Conservation (phyloP, 1,140 invertebrate species). For the Caerostris extrusa region DNA sequence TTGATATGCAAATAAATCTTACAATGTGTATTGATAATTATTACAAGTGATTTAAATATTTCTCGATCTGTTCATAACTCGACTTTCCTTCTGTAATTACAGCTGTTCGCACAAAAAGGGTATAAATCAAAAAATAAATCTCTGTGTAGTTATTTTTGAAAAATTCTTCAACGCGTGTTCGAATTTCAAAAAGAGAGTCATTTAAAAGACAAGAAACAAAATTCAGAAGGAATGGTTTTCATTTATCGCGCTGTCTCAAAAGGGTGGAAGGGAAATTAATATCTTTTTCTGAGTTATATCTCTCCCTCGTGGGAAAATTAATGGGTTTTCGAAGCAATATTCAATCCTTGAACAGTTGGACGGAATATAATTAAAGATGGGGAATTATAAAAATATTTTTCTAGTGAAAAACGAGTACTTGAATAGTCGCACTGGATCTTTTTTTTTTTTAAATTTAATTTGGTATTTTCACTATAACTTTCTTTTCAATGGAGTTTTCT, state of each 20-base stretch:
- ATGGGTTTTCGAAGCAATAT: background rate
- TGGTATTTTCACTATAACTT: too few relatives aligned
- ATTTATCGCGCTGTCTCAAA: conserved; percentile 32
- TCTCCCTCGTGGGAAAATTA: conserved; percentile 7
- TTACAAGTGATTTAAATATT: background rate
- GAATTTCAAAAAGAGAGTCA: conserved; percentile 11
- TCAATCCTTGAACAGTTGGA: background rate
- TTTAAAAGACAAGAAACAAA: conserved; percentile 1
- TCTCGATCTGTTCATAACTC: background rate
- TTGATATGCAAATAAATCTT: background rate
- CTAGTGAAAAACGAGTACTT: background rate
- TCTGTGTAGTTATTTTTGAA: background rate
- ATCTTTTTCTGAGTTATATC: conserved; percentile 28
- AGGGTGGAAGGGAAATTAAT: conserved; percentile 7
- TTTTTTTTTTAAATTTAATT: too few relatives aligned
- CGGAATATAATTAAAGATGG: conserved; percentile 11
- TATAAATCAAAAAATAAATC: background rate
- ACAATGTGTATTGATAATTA: background rate
- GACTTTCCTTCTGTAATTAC: background rate
- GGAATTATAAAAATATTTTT: background rate
- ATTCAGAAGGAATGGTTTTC: conserved; percentile 8
- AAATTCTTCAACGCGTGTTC: background rate
- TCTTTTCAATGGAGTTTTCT: too few relatives aligned
- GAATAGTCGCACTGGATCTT: too few relatives aligned
- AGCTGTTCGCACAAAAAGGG: background rate